phyloP scores from a whole-genome alignment of 2,888 invertebrate species.

The Lepas anatifera region DNA sequence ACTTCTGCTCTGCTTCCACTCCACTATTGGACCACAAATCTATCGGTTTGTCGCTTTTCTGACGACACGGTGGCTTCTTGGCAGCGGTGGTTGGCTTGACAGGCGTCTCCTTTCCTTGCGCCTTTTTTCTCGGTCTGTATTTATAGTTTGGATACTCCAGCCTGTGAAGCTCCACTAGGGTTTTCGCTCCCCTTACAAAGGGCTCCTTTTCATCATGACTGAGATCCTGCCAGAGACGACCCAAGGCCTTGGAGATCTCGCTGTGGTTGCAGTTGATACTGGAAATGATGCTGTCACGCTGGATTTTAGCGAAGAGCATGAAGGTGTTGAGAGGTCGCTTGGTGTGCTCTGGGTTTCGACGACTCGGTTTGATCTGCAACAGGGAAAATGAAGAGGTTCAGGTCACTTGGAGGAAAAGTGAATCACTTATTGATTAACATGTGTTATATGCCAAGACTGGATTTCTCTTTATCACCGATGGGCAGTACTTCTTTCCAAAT shows the following conservation, averaged over 20 bases:
- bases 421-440: too few species aligned
- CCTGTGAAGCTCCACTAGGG: constrained; percentile 15
- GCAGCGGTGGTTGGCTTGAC: too few species aligned
- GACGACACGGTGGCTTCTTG: too few species aligned
- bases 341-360: constrained; percentile 12
- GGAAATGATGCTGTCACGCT: constrained; percentile 15
- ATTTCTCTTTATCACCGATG: too few species aligned
- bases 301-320: constrained; percentile 19
- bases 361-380: constrained; percentile 5
- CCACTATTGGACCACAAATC: too few species aligned
- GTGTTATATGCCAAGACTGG: too few species aligned
- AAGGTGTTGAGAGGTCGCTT: constrained; percentile 18
- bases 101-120: background rate
- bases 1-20: too few species aligned
- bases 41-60: too few species aligned
- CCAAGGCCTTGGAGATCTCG: constrained; percentile 19
- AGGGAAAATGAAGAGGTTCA: too few species aligned
- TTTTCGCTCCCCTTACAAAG: constrained; percentile 16
- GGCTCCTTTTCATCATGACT: constrained; percentile 15
- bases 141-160: constrained; percentile 19
- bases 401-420: too few species aligned
- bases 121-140: constrained; percentile 18
- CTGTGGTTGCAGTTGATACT: constrained; percentile 12
- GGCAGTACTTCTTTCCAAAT: too few species aligned
- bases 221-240: constrained; percentile 17